Evolutionary conservation across 2,888 invertebrate species (phyloP).

Genomic region (Elysia crispata): DNA sequence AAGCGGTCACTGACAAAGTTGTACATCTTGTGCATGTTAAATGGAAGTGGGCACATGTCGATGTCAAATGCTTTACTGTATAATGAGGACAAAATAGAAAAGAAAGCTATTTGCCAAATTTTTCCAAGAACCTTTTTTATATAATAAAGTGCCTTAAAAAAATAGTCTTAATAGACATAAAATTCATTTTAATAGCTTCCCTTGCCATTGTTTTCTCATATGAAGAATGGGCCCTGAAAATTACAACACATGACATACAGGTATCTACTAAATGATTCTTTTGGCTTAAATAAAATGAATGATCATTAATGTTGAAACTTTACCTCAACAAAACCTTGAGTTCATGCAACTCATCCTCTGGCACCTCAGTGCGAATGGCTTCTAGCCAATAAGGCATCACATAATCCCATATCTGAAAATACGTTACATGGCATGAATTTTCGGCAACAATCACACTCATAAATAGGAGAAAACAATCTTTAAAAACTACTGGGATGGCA

Average conservation of each 20-base stretch:
- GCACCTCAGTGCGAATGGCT: slow-evolving; percentile 85
- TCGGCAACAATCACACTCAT: no score
- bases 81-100: slow-evolving; percentile 46
- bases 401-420: slow-evolving; percentile 87
- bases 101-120: neutral
- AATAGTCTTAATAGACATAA: no score
- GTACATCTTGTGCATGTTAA: slow-evolving; percentile 96
- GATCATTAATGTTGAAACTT: slow-evolving; percentile 16
- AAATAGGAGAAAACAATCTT: no score
- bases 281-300: neutral
- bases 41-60: slow-evolving; percentile 95
- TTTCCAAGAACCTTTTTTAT: neutral
- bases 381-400: slow-evolving; percentile 99
- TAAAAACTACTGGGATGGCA: no score
- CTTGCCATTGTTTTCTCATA: no score
- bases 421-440: no score
- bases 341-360: slow-evolving; percentile 89
- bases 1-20: slow-evolving; percentile 93
- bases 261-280: neutral
- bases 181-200: no score
- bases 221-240: neutral
- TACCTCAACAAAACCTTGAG: slow-evolving; percentile 88
- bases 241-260: no score
- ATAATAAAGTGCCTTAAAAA: no score
- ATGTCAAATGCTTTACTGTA: slow-evolving; percentile 95